Percentiles rank a stretch among this genome's conserved stretches.
phyloP scores from a whole-genome alignment of 2,113 vertebrate genomes.

The Mobula hypostoma region DNA sequence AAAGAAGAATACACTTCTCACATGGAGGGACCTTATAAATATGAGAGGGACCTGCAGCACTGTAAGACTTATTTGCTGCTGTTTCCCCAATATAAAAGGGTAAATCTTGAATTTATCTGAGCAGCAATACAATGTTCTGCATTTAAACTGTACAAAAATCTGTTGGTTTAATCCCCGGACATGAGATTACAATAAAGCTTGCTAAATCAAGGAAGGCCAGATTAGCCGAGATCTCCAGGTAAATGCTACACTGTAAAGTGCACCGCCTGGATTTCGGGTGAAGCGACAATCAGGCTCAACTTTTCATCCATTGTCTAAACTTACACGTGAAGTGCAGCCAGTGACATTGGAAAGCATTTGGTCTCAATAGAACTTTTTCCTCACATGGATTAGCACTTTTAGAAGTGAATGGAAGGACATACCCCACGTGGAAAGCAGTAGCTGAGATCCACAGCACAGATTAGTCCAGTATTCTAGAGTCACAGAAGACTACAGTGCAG shows the following conservation, averaged over 20 bases:
- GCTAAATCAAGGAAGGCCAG: not conserved
- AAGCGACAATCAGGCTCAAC: not conserved
- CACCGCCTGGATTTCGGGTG: not conserved
- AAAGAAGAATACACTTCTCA: not conserved
- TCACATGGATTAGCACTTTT: not conserved
- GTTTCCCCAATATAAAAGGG: not conserved
- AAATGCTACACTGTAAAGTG: not conserved
- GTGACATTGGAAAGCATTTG: not conserved
- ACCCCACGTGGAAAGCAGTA: not conserved
- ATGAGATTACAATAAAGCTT: not conserved
- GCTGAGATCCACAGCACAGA: not conserved
- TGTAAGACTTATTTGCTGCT: not conserved
- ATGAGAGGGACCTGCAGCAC: not conserved
- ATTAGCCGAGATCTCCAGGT: not conserved
- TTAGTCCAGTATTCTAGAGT: not conserved
- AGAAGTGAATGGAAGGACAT: not conserved
- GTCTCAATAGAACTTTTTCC: not conserved
- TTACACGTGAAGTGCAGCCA: not conserved
- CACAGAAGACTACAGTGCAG: too few relatives aligned
- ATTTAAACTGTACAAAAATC: not conserved
- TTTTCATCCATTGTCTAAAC: not conserved
- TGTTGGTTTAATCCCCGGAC: not conserved
- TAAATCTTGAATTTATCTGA: not conserved
- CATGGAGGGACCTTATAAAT: not conserved
- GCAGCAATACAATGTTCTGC: not conserved